Base-by-base conservation (phyloP, 2,113 vertebrate species). In the Oncorhynchus keta region DNA sequence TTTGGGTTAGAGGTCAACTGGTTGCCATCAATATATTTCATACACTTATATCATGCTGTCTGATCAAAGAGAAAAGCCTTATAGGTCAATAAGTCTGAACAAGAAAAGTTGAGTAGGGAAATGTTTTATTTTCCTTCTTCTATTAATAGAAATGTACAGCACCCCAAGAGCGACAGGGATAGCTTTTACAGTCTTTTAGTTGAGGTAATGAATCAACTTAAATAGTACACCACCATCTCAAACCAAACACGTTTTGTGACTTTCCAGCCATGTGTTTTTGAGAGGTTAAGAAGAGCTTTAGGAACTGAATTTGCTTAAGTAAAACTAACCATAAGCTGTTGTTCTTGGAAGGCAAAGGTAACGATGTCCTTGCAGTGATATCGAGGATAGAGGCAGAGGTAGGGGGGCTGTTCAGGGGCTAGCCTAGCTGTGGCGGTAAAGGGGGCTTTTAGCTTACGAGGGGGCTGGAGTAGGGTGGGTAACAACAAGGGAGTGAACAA, bases 331-430 rank as follows among this genome's bases (percentile, higher is more conserved):
- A 2, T 68, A 70, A 76, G n/a, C 62, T 55, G 78, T 85, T 82
- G 70, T 80, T 80, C 67, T 79, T 83, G 78, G 78, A 80, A 12
- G n/a, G 39, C 14, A 16, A 68, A 0, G 55, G 70, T 66, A 80
- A 73, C 55, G 22, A 73, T 62, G 22, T 35, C 9, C 9, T 51
- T 67, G 59, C 1, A 55, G 51, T 14, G 51, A 55, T 55, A 14
- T 4, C 51, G 14, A 55, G 49, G 14, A 70, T 11, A 49, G 2
- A 20, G 20, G 45, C 11, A n/a, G 24, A 9, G 35, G 32, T 22
- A 64, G 12, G 39, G 0, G 39, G 39, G 39, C 3, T 0, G 2
- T 2, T 49, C 49, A 48, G 28, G 35, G 35, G 12, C 39, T 49
- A 9, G n/a, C 39, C 39, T 45, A 45, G 68, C 8, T 6, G 26